Percentiles rank a stretch among this genome's conserved stretches.
Evolutionary conservation across 2,888 invertebrate species (phyloP).

Genomic region (Glyphotaelius pellucidus): DNA sequence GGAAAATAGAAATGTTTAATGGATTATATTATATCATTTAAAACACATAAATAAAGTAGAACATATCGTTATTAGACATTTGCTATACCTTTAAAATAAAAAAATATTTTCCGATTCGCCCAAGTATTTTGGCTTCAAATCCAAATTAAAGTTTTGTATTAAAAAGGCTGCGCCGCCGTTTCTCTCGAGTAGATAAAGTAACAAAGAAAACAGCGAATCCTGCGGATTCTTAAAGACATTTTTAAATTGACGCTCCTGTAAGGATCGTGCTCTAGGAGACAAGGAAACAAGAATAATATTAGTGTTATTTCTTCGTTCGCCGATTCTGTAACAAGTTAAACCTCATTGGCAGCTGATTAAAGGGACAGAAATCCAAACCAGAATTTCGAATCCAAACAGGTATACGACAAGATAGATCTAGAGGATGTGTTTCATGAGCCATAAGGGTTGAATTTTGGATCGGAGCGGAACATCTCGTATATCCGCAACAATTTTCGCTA

Average conservation of each 20-base stretch:
- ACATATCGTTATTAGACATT: too few relatives aligned
- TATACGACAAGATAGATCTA: neutral
- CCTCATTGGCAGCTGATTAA: slow-evolving; percentile 57
- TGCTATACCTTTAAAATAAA: too few relatives aligned
- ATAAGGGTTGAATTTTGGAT: too few relatives aligned
- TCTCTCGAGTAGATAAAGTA: neutral
- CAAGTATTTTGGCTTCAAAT: too few relatives aligned
- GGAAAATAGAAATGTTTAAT: too few relatives aligned
- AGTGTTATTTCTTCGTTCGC: neutral
- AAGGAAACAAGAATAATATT: neutral
- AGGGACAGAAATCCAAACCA: slow-evolving; percentile 45
- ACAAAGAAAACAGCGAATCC: neutral
- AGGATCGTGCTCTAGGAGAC: slow-evolving; percentile 14
- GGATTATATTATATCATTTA: too few relatives aligned
- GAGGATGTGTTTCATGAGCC: neutral
- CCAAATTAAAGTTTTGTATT: too few relatives aligned
- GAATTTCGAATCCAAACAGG: neutral
- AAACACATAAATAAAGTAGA: too few relatives aligned
- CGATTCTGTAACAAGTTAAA: slow-evolving; percentile 37
- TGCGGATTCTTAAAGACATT: neutral
- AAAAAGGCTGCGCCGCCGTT: too few relatives aligned
- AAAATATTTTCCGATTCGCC: too few relatives aligned
- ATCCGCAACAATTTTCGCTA: too few relatives aligned
- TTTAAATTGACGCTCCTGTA: neutral
- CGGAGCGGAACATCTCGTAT: too few relatives aligned